Conservation (phyloP, 2,113 vertebrate species). For the Serranochromis macrocephalus region DNA sequence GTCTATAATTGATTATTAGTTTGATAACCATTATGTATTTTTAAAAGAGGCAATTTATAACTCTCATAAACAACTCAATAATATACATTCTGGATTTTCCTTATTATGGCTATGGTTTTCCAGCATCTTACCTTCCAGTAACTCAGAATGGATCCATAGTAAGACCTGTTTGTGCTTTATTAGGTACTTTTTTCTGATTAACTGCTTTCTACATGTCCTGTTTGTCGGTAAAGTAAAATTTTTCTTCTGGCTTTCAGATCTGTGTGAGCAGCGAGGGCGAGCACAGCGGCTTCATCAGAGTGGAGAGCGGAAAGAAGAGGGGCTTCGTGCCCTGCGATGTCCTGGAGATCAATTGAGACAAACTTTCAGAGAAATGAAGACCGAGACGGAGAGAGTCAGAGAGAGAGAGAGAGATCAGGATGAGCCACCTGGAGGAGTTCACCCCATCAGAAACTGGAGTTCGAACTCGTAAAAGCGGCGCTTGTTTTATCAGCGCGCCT, state of each 20-base stretch:
- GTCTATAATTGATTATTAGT: background rate
- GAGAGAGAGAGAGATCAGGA: background rate
- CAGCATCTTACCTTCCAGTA: background rate
- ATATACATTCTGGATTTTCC: background rate
- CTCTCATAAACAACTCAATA: background rate
- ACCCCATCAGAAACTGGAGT: background rate
- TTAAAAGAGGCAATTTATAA: background rate
- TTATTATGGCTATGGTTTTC: background rate
- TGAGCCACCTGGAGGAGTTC: background rate
- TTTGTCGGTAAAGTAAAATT: background rate
- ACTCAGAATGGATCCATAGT: background rate
- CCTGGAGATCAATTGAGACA: constrained; percentile 86
- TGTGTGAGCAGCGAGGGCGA: constrained; percentile 87
- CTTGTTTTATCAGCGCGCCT: background rate
- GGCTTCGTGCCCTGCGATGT: constrained; percentile 87
- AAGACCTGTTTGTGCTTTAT: background rate
- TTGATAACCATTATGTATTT: background rate
- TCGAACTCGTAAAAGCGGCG: background rate
- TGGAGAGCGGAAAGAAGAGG: constrained; percentile 88
- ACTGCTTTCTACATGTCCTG: background rate
- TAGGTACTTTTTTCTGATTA: background rate
- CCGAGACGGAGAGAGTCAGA: background rate
- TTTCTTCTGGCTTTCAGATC: constrained; percentile 72
- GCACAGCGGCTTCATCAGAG: constrained; percentile 84
- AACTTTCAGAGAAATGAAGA: background rate